These are phyloP conservation scores for Cyclophora punctaria DNA, from an alignment of 2,888 invertebrate species.

Conservation along the genomic window DNA sequence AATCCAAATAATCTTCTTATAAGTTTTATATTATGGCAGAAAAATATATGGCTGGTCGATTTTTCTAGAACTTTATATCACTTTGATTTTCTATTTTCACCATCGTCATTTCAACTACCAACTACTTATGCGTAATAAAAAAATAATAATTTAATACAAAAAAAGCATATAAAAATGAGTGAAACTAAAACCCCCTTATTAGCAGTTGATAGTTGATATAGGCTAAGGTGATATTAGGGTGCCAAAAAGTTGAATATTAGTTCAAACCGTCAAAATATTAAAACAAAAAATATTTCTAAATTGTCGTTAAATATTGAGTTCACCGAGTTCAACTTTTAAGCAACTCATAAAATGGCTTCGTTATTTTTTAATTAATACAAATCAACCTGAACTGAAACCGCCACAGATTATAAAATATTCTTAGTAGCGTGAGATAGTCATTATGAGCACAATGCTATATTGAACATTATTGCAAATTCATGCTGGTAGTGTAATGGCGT, in stretches of 20 bases:
- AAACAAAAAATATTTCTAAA: too few relatives aligned
- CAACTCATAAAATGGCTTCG: slow-evolving; percentile 57
- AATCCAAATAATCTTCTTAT: too few relatives aligned
- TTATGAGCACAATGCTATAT: slow-evolving; percentile 22
- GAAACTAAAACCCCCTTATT: slow-evolving; percentile 55
- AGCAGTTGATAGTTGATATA: slow-evolving; percentile 69
- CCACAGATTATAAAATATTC: slow-evolving; percentile 28
- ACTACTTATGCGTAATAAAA: slow-evolving; percentile 52
- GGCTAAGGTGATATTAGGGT: slow-evolving; percentile 50
- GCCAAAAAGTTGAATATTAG: slow-evolving; percentile 46
- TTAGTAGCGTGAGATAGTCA: slow-evolving; percentile 28
- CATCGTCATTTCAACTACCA: slow-evolving; percentile 68
- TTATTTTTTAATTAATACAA: slow-evolving; percentile 49
- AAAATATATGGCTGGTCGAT: too few relatives aligned
- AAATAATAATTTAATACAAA: slow-evolving; percentile 39
- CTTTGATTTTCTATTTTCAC: slow-evolving; percentile 61
- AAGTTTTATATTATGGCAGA: too few relatives aligned
- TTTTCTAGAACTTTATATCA: slow-evolving; percentile 13
- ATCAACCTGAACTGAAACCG: slow-evolving; percentile 62
- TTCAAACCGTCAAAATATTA: background rate
- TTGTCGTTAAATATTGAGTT: slow-evolving; percentile 6
- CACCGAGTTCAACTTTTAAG: slow-evolving; percentile 44
- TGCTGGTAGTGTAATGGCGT: slow-evolving; percentile 37
- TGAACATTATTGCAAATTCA: slow-evolving; percentile 29
- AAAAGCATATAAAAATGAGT: slow-evolving; percentile 44